Evolutionary conservation across 1,140 invertebrate genomes (phyloP).

Genomic region (Drosophila kurseongensis): DNA sequence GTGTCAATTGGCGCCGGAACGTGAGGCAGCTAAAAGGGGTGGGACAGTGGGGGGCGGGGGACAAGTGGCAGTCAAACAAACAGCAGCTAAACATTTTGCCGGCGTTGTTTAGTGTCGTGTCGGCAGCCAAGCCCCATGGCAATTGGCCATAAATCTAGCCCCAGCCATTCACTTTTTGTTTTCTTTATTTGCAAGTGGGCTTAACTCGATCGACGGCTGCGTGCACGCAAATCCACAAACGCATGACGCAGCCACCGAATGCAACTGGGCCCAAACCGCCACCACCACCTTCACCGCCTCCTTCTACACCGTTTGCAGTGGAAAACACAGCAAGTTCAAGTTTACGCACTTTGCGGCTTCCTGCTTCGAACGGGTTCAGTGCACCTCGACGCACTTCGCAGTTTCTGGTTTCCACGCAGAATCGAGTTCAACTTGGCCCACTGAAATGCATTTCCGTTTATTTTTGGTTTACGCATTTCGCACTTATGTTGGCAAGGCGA

Average conservation of each 20-base stretch:
- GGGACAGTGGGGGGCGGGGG: neutral
- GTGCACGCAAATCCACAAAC: slow-evolving; percentile 53
- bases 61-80: slow-evolving; percentile 40
- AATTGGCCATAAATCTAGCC: slow-evolving; percentile 75
- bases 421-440: slow-evolving; percentile 58
- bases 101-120: slow-evolving; percentile 72
- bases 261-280: slow-evolving; percentile 23
- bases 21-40: neutral
- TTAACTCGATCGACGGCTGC: slow-evolving; percentile 29
- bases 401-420: slow-evolving; percentile 45
- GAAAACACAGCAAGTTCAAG: slow-evolving; percentile 60
- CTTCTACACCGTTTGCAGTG: neutral
- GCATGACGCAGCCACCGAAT: slow-evolving; percentile 49
- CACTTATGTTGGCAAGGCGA: slow-evolving; percentile 18
- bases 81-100: slow-evolving; percentile 65
- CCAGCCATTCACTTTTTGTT: slow-evolving; percentile 72
- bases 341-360: slow-evolving; percentile 70
- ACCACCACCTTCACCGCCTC: neutral
- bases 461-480: slow-evolving; percentile 51
- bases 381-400: slow-evolving; percentile 54
- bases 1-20: slow-evolving; percentile 52
- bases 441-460: slow-evolving; percentile 18
- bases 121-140: slow-evolving; percentile 76
- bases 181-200: slow-evolving; percentile 16
- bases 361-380: slow-evolving; percentile 58